phyloP scores from a whole-genome alignment of 2,113 vertebrate species.

The Anthoscopus minutus region DNA sequence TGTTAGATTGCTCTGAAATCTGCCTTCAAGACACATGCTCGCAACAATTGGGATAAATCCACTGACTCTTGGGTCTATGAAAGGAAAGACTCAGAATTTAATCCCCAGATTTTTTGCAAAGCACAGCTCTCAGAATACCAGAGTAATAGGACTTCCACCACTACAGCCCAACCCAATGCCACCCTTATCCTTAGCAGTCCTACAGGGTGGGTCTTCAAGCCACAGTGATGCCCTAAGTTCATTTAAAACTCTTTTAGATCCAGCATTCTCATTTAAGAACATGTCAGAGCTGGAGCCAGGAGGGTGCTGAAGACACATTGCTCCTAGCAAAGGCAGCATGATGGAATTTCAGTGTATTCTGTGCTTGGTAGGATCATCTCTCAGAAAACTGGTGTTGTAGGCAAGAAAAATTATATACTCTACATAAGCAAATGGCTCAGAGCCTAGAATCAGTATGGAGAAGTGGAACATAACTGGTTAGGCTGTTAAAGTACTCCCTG shows the following conservation, averaged over 20 bases:
- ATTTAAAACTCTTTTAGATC: background rate
- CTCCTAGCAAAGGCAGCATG: background rate
- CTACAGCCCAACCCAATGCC: background rate
- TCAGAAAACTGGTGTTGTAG: accelerated
- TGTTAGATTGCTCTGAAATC: background rate
- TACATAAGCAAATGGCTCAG: background rate
- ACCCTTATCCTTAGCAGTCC: background rate
- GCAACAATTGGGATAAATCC: background rate
- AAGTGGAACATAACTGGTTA: background rate
- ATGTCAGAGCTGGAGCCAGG: background rate
- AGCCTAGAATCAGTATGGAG: background rate
- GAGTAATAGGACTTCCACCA: background rate
- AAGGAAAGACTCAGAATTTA: background rate
- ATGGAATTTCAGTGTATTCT: background rate
- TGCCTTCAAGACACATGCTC: background rate
- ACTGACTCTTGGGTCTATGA: background rate
- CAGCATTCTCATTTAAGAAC: background rate
- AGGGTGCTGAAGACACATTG: background rate
- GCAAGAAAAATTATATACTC: background rate
- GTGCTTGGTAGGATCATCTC: background rate
- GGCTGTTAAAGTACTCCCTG: background rate
- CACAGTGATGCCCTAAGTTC: background rate
- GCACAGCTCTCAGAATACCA: background rate
- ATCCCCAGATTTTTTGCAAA: background rate
- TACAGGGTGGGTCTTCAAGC: background rate